A percentile compares a stretch with the other conserved stretches of the same genome.
These are phyloP conservation scores for Dallia pectoralis DNA, from an alignment of 2,797 vertebrate genomes.

Conservation along the genomic window DNA sequence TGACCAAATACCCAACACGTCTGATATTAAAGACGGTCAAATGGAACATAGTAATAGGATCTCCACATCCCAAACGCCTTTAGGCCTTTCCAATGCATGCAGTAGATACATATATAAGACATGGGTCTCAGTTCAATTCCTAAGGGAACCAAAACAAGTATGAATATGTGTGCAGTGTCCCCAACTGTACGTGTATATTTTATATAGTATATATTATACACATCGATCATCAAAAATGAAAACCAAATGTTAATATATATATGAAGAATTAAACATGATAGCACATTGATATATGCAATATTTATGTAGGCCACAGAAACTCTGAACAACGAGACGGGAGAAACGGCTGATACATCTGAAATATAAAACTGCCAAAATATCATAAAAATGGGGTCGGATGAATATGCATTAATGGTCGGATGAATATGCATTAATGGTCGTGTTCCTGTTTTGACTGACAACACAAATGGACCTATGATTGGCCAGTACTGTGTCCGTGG, in stretches of 20 bases:
- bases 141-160: too few species aligned
- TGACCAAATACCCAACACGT: background rate
- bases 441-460: constrained; percentile 24
- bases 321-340: background rate
- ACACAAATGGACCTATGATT: constrained; percentile 12
- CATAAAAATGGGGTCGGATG: constrained; percentile 5
- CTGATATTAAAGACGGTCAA: background rate
- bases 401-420: constrained; percentile 3
- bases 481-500: background rate
- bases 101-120: too few species aligned
- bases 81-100: background rate
- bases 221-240: too few species aligned
- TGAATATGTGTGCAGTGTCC: too few species aligned
- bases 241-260: background rate
- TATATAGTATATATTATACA: too few species aligned
- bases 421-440: background rate
- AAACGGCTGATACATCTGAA: background rate
- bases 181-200: too few species aligned
- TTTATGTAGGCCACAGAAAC: background rate
- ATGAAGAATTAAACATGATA: background rate
- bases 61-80: background rate
- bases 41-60: background rate
- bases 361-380: background rate
- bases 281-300: background rate
- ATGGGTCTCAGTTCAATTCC: too few species aligned